Base-by-base conservation (phyloP, 2,113 vertebrate species). In the Vulpes vulpes region DNA sequence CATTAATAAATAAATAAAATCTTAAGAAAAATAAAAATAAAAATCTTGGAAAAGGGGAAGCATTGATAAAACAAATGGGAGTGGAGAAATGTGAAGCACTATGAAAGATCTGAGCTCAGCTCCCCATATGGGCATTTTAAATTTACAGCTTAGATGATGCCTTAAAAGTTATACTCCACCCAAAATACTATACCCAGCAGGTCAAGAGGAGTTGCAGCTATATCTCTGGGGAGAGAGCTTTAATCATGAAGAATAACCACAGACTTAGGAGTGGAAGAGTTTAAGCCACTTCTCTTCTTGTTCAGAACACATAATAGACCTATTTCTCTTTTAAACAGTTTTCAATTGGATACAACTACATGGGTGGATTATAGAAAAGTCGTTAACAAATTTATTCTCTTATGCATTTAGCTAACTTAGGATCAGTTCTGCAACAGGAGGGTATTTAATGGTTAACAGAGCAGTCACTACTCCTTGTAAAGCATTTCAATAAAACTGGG, bases 21-120 rank as follows among this genome's bases (percentile, higher is more conserved):
- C 43, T 43, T 43, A 43, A 43, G 43, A 43, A 43, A 43, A 43
- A 43, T 43, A 43, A 43, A 43, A 43, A 43, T 65, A 62, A 86
- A 86, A 78, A 43, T 15, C 5, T 38, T 60, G 62, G 27, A 81
- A 85, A 85, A 59, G 30, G 11, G 22, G 60, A 83, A 73, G 25
- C 6, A 59, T 91, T 93, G 64, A 69, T 53, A 79, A 88, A 98
- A 93, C 12, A 38, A 94, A 73, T 23, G 43, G 23, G 22, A 78
- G n/a, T 78, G 11, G 20, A 32, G 23, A 78, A 62, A 65, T 14
- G 49, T 3, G 12, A 83, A 38, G 67, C n/a, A 74, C 11, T 57
- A 12, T 30, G 30, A 69, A 91, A 53, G 25, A 62, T 49, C n/a
- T 64, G 38, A 88, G 65, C 69, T 73, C n/a, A 69, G 20, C 25